Conservation (phyloP, 2,113 vertebrate species). For the Chitala chitala region DNA sequence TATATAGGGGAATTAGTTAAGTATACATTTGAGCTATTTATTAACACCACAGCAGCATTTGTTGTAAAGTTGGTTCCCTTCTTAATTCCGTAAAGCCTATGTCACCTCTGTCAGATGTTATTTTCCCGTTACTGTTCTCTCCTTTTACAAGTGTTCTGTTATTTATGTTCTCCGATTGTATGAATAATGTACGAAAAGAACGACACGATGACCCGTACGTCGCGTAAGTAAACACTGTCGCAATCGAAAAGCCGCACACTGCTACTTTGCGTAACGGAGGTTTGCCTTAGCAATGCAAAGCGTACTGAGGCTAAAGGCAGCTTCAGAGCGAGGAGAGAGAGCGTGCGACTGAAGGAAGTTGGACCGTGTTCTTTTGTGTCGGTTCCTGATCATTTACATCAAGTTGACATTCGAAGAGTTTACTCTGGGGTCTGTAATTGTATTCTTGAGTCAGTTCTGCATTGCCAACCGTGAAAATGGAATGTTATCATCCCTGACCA, state of each 20-base stretch:
- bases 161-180: too few species aligned
- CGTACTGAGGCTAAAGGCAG: conserved; percentile 27
- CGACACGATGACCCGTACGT: conserved; percentile 10
- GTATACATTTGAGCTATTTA: too few species aligned
- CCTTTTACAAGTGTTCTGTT: too few species aligned
- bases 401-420: conserved; percentile 99
- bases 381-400: conserved; percentile 98
- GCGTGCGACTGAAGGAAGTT: conserved; percentile 54
- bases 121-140: too few species aligned
- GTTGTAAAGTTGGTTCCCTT: too few species aligned
- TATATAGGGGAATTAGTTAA: too few species aligned
- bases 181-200: conserved; percentile 1
- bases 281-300: conserved; percentile 15
- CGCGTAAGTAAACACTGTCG: conserved; percentile 3
- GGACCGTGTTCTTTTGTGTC: conserved; percentile 69
- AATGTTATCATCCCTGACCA: conserved; percentile 99
- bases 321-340: conserved; percentile 20
- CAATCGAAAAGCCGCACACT: conserved; percentile 1
- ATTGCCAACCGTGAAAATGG: conserved; percentile 99
- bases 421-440: conserved; percentile 99
- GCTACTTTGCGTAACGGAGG: conserved; percentile 30
- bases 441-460: conserved; percentile 99
- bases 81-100: too few species aligned
- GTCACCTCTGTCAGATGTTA: too few species aligned
- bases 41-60: too few species aligned